A percentile compares a stretch with the other conserved stretches of the same genome.
phyloP scores from a whole-genome alignment of 2,888 invertebrate genomes.

The Chaetogeoica ovagalla region DNA sequence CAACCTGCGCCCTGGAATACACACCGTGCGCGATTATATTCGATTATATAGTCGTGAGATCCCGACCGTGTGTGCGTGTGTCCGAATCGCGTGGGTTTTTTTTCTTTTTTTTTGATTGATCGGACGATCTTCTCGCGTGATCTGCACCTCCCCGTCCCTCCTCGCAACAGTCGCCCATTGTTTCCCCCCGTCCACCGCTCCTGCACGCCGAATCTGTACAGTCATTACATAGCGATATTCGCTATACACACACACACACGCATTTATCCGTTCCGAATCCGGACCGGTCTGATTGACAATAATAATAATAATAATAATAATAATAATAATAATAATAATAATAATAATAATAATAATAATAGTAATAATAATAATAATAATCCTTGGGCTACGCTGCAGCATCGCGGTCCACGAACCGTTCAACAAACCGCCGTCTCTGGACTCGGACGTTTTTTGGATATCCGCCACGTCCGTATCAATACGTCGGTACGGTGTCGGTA shows the following conservation, averaged over 20 bases:
- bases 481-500: no score
- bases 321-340: no score
- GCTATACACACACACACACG: background rate
- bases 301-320: no score
- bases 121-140: conserved; percentile 49
- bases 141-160: background rate
- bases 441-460: no score
- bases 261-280: conserved; percentile 18
- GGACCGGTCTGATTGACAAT: background rate
- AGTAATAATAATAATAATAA: no score
- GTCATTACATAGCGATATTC: background rate
- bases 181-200: background rate
- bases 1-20: background rate
- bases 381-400: no score
- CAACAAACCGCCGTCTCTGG: no score
- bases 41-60: conserved; percentile 40
- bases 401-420: no score
- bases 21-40: background rate
- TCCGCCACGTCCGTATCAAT: no score
- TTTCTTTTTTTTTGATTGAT: conserved; percentile 49
- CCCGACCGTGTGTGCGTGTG: conserved; percentile 4
- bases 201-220: background rate
- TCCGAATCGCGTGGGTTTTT: conserved; percentile 45
- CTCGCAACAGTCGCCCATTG: conserved; percentile 25
- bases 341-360: no score